Conservation (phyloP, 2,888 invertebrate species). For the Auanema sp. region DNA sequence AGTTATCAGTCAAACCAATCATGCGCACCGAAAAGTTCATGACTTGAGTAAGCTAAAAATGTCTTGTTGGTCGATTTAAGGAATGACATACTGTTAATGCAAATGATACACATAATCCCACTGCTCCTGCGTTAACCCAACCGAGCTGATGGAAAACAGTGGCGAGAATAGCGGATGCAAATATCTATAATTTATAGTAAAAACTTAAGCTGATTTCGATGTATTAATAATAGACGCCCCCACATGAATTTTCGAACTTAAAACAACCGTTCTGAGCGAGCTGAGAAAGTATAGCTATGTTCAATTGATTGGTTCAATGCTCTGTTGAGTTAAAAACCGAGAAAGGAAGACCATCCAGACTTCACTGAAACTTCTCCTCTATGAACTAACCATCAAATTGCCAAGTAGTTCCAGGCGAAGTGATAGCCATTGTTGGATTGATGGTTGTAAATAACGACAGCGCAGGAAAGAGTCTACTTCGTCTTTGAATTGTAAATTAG, state of each 20-base stretch:
- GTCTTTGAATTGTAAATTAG: conserved; percentile 21
- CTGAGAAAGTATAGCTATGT: no score
- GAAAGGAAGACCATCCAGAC: no score
- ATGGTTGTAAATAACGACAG: conserved; percentile 38
- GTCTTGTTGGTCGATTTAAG: background rate
- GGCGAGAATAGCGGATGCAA: conserved; percentile 88
- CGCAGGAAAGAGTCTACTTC: conserved; percentile 38
- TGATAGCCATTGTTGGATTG: conserved; percentile 76
- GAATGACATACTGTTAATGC: conserved; percentile 28
- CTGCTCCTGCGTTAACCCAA: conserved; percentile 67
- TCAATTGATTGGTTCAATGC: no score
- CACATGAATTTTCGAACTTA: no score
- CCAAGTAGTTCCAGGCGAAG: conserved; percentile 92
- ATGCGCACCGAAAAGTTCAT: conserved; percentile 92
- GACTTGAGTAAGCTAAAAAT: conserved; percentile 81
- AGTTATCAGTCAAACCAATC: conserved; percentile 93
- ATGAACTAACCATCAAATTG: conserved; percentile 81
- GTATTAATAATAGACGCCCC: no score
- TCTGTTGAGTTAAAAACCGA: no score
- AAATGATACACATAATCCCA: conserved; percentile 69
- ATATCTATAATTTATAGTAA: no score
- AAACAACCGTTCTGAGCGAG: no score
- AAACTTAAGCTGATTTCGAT: no score
- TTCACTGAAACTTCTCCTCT: background rate
- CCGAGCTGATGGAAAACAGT: conserved; percentile 69